phyloP scores from a whole-genome alignment of 2,797 vertebrate genomes.

The Aselliscus stoliczkanus region DNA sequence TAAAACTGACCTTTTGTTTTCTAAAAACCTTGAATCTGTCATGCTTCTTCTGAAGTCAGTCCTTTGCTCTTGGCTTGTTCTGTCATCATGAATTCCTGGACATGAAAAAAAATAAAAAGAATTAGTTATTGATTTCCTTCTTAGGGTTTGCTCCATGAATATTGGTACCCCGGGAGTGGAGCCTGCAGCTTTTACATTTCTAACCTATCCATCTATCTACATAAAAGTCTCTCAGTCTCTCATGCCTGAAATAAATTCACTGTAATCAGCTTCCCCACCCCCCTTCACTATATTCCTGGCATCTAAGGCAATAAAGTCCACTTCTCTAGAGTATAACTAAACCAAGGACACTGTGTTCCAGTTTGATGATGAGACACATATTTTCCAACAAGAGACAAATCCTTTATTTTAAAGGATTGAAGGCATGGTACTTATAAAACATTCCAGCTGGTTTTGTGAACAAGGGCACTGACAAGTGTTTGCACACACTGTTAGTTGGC shows the following conservation, averaged over 20 bases:
- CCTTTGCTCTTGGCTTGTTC: constrained; percentile 28
- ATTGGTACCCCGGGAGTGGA: neutral
- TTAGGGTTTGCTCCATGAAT: neutral
- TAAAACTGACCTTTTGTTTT: neutral
- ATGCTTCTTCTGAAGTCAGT: neutral
- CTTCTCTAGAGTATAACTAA: constrained; percentile 40
- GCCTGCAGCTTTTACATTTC: neutral
- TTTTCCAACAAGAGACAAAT: constrained; percentile 53
- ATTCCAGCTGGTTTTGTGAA: constrained; percentile 46
- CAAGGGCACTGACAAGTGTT: constrained; percentile 3
- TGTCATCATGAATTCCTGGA: constrained; percentile 18
- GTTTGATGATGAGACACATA: constrained; percentile 26
- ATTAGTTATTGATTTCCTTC: neutral
- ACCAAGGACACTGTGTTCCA: constrained; percentile 43
- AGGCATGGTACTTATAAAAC: constrained; percentile 10
- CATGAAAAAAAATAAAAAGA: neutral
- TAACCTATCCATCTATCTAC: neutral
- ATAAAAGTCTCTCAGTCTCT: constrained; percentile 13
- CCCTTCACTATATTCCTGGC: constrained; percentile 11
- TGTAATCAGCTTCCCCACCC: neutral
- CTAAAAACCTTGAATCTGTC: neutral
- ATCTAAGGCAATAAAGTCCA: neutral
- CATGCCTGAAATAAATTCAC: constrained; percentile 12
- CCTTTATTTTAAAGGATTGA: constrained; percentile 20
- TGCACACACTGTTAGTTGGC: neutral